Evolutionary conservation across 2,888 invertebrate species (phyloP), one percentile per base, ranked within the genome.

Genomic region (Protonemura montana): DNA sequence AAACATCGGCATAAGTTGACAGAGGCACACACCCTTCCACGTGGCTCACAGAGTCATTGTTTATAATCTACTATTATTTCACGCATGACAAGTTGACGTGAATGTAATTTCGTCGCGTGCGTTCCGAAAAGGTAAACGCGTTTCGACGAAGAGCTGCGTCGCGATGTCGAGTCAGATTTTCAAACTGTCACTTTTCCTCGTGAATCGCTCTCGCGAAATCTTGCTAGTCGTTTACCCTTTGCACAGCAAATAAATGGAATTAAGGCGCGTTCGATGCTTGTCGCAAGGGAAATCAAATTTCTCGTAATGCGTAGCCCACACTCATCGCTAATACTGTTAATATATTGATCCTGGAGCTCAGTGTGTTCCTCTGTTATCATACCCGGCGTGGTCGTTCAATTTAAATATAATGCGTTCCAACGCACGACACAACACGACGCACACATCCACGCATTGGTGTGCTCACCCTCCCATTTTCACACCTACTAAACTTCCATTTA

Each of bases 401-500:
- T 59, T 59, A 59, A 59, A 59, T 59, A 59, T 59, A 59, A 59
- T 59, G 59, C 59, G 59, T 59, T 59, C 21, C 16, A 13, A 59
- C 59, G 59, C 13, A 21, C 35, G 35, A 3, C 35, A 10, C 10
- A 35, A 35, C 35, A 35, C 35, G 35, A 35, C 35, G 35, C 3
- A 2, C 59, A 78, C 78, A 78, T 78, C 10, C 5, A 3, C 5
- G 5, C 6, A 78, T 6, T 28, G n/a, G 26, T 25, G 28, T 1
- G 81, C 28, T n/a, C 30, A 81, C 81, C 81, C 81, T 81, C 28
- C 28, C 81, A 81, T 21, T 81, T 81, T 81, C 81, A 81, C 81
- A 81, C 81, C 81, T 81, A 27, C n/a, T 81, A n/a, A 81, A 81
- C 30, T 30, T 29, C n/a, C 28, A 13, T 29, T n/a, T 81, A 81